Evolutionary conservation across 2,113 vertebrate species (phyloP), one percentile per base, ranked within the genome.

Genomic region (Cephalophus harveyi): DNA sequence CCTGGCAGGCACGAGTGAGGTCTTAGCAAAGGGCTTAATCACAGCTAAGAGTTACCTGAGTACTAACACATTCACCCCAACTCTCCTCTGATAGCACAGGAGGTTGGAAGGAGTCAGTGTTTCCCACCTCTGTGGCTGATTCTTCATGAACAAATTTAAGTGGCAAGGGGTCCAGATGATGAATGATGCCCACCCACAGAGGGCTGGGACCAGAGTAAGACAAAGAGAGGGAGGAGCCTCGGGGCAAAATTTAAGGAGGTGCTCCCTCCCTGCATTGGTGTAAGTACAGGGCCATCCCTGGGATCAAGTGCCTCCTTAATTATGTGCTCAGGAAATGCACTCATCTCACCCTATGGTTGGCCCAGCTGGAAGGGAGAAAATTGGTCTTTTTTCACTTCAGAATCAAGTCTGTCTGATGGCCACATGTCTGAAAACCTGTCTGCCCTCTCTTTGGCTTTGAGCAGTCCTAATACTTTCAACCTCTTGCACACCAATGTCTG

Each of bases 201-300:
- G 16, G 30, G 21, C 83, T 62, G 36, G 36, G 27, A 54, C 16
- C 15, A 30, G 30, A 50, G 82, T 6, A 40, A 89, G 59, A 21
- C 25, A 52, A 76, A 43, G 52, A 7, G 17, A 91, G 15, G 40
- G 40, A 40, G 84, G 28, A 3, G 52, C 27, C 28, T 5, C 2
- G 28, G 40, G 13, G 28, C 3, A 55, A 71, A 48, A 30, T 16
- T 25, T 87, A 57, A 89, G 54, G 27, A 74, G 74, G 23, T 0
- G 1, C 7, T 25, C 21, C 25, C 60, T 62, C 12, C 6, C 4
- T 9, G 79, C 62, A 19, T 1, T 1, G 33, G 33, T 0, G 2
- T 54, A 40, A 27, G 43, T 10, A 12, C 5, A 33, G 3, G 25
- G 28, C 21, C 19, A 8, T 46, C 3, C 36, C 82, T 23, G 14